Base-by-base conservation (phyloP, 2,113 vertebrate genomes). In the Capreolus pygargus region DNA sequence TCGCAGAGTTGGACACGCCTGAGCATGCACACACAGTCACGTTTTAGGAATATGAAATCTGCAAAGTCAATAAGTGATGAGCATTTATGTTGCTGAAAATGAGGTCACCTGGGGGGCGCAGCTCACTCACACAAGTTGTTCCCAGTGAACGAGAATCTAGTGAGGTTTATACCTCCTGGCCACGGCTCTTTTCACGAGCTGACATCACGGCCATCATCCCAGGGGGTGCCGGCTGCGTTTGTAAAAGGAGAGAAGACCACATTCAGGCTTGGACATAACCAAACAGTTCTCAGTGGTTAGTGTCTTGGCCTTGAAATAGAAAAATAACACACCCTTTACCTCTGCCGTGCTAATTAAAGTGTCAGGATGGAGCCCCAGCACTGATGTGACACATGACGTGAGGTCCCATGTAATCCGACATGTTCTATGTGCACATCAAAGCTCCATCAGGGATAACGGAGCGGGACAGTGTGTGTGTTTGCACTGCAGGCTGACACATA, bases 311-410 rank as follows among this genome's bases (percentile, higher is more conserved):
- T 95, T 84, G 92, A 83, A 96, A 97, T 1, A 93, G 86, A 94
- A 98, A 98, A 97, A 92, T 61, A 98, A 95, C 28, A 95, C 21
- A 47, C 55, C 13, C 33, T 92, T 94, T 70, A 45, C 81, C 70
- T 81, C 45, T 61, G 33, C 54, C 3, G 16, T n/a, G 61, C 95
- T 97, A 96, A 98, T 97, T 97, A 97, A 97, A 97, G 94, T 89
- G 98, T 98, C 97, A 96, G 94, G 88, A 88, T 5, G 67, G 91
- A 95, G 97, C 76, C 76, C 89, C 85, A 70, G 25, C 74, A 55
- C 95, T 43, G 97, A 82, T 70, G 45, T 97, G 97, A 98, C 94
- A 83, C 94, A 33, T 84, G 94, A 96, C 97, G 97, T 54, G 91
- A 87, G 2, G 55, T 97, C 90, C 92, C 0, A 1, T 91, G 92